Base-by-base conservation (phyloP, 2,888 invertebrate species). In the Elgonia sp. region DNA sequence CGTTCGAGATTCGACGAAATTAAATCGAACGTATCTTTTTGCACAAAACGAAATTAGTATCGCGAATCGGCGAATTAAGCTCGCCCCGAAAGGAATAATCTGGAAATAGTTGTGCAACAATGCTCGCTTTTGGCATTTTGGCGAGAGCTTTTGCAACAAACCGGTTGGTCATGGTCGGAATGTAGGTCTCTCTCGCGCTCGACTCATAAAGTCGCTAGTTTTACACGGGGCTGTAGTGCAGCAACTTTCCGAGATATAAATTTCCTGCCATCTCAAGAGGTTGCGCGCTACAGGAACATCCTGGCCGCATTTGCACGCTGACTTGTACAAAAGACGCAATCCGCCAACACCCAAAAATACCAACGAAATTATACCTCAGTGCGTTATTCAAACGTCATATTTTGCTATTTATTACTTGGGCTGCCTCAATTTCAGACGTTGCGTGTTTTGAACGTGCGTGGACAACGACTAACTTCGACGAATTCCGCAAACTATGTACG, bases 221-320 rank as follows among this genome's bases (percentile, higher is more conserved):
- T 91, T 91, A 91, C 89, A 89, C 81, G 89, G 75, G 85, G 67
- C 72, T 83, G 88, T 79, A 80, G 87, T 63, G 80, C 73, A 87
- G 85, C 87, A 91, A 90, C 90, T 91, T 91, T 91, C 86, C 87
- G 89, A 87, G 89, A 81, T 87, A 90, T 91, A 91, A 91, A 91
- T 91, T 91, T 90, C 77, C 81, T 80, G 84, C 89, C 84, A 83
- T 86, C 80, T 83, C 84, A 86, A 75, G 81, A 86, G 86, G 77
- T 79, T 77, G 83, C 79, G 42, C 83, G 73, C 67, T 86, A 50
- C 72, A 21, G 69, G 50, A 75, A 79, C 84, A 84, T 83, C 76
- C 89, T 75, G 75, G 70, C 76, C 86, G 76, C 89, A 88, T 87
- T 89, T 87, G 83, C 84, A 84, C 86, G 65, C 65, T 37, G 42